Evolutionary conservation across 2,888 invertebrate species (phyloP).

Genomic region (Polyommatus icarus): DNA sequence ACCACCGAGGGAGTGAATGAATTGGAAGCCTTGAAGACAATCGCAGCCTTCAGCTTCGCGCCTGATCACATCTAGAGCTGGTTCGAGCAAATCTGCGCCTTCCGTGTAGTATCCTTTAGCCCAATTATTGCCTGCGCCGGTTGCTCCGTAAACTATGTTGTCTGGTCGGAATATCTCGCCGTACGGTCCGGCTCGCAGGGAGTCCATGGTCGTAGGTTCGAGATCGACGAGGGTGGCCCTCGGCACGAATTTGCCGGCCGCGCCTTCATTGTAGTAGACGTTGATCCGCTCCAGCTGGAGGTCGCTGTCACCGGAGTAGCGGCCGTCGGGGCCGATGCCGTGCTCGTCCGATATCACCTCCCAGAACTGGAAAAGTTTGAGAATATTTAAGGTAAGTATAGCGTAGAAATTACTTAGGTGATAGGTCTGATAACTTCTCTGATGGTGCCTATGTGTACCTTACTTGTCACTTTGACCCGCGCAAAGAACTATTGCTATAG

Average conservation of each 20-base stretch:
- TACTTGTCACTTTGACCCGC: too few species aligned
- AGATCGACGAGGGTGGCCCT: constrained; percentile 65
- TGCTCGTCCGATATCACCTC: constrained; percentile 91
- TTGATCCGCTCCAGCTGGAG: constrained; percentile 87
- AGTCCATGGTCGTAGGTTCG: constrained; percentile 79
- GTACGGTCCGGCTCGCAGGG: constrained; percentile 82
- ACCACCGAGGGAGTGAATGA: constrained; percentile 85
- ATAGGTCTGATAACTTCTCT: too few species aligned
- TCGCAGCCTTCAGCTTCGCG: constrained; percentile 85
- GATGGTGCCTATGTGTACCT: too few species aligned
- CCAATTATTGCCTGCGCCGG: constrained; percentile 82
- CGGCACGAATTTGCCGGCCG: constrained; percentile 61
- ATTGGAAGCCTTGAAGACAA: constrained; percentile 83
- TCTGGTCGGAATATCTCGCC: constrained; percentile 86
- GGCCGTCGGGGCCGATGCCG: constrained; percentile 82
- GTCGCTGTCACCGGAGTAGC: constrained; percentile 83
- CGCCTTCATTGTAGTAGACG: constrained; percentile 87
- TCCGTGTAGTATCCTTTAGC: constrained; percentile 85
- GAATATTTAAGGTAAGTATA: not conserved
- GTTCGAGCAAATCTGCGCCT: constrained; percentile 82
- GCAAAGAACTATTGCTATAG: too few species aligned
- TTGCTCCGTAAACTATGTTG: constrained; percentile 83
- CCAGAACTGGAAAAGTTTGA: constrained; percentile 83
- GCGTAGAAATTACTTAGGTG: too few species aligned
- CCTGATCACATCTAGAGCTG: constrained; percentile 77